A percentile compares a stretch with the other conserved stretches of the same genome.
phyloP scores from a whole-genome alignment of 2,113 vertebrate species.

The Ceyx melanurus region DNA sequence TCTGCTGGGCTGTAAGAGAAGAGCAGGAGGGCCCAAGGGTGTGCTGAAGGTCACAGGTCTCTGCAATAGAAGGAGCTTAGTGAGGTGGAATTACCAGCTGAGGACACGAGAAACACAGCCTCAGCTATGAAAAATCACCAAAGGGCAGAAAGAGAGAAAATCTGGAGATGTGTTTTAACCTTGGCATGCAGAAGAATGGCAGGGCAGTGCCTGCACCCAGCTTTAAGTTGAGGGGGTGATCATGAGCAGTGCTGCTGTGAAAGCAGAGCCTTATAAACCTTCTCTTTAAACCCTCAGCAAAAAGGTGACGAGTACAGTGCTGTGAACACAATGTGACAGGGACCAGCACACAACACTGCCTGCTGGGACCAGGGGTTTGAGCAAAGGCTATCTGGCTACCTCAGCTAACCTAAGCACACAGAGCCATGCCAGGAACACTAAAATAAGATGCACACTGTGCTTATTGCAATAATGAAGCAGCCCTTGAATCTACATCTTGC shows the following conservation, averaged over 20 bases:
- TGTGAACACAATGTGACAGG: neutral
- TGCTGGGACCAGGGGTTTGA: neutral
- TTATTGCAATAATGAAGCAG: neutral
- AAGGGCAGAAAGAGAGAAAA: neutral
- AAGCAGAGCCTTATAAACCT: accelerated
- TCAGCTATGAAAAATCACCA: neutral
- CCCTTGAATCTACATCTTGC: neutral
- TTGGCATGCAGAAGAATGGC: neutral
- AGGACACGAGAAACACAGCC: neutral
- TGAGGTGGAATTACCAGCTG: neutral
- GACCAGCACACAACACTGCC: neutral
- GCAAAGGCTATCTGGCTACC: neutral
- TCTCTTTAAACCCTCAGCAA: neutral
- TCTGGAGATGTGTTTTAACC: neutral
- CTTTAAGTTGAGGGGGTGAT: accelerated
- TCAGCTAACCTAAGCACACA: neutral
- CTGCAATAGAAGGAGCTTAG: neutral
- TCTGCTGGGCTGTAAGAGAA: neutral
- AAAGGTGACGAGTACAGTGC: neutral
- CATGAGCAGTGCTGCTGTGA: accelerated
- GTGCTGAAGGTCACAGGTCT: neutral
- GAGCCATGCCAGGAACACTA: neutral
- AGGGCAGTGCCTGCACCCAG: neutral
- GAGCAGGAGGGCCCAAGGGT: neutral
- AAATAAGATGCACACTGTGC: neutral